phyloP scores from a whole-genome alignment of 64 coral and sea anemone genomes.

The Actinia equina region DNA sequence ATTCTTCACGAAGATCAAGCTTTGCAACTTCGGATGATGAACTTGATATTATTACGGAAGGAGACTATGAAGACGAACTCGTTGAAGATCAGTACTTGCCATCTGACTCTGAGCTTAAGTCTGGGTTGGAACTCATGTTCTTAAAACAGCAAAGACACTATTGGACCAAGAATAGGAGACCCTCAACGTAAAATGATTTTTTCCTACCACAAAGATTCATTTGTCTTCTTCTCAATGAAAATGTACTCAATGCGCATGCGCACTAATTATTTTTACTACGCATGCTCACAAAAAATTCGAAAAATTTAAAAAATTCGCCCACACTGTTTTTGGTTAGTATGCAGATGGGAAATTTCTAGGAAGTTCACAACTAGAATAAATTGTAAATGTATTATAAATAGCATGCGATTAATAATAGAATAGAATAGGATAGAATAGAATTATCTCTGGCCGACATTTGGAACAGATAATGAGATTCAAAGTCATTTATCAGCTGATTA shows the following conservation, averaged over 20 bases:
- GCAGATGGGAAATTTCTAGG: background rate
- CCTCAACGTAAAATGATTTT: background rate
- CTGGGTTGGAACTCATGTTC: conserved; percentile 96
- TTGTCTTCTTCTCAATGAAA: background rate
- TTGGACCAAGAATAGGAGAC: conserved; percentile 86
- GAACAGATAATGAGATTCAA: too few species aligned
- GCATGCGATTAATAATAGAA: too few species aligned
- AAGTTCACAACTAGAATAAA: too few species aligned
- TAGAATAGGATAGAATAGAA: too few species aligned
- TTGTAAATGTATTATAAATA: too few species aligned
- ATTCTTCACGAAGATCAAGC: conserved; percentile 73
- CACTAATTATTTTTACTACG: background rate
- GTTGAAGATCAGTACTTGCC: conserved; percentile 94
- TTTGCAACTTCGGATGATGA: conserved; percentile 86
- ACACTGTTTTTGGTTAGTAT: background rate
- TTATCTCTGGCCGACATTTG: too few species aligned
- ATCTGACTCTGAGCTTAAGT: conserved; percentile 95
- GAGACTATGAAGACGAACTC: conserved; percentile 87
- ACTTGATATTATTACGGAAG: conserved; percentile 70
- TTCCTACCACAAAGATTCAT: background rate
- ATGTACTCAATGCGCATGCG: background rate
- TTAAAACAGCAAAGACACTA: conserved; percentile 99
- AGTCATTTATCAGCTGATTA: too few species aligned
- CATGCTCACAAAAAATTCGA: background rate
- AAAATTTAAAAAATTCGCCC: too few species aligned